Evolutionary conservation across 2,113 vertebrate genomes (phyloP), one percentile per base, ranked within the genome.

Genomic region (Percopsis transmontana): DNA sequence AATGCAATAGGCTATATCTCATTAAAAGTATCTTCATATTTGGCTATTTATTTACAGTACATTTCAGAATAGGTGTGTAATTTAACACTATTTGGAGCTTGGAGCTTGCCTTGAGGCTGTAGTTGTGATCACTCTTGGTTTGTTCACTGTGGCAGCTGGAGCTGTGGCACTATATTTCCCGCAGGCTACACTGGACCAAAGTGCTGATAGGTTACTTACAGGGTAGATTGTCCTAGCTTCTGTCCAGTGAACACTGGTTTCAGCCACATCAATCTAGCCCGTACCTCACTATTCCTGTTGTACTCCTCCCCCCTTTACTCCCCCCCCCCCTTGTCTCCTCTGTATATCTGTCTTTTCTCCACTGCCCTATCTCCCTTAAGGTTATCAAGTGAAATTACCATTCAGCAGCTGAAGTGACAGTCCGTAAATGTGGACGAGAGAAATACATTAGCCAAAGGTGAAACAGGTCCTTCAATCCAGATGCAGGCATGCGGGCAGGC

Each of bases 391-490:
- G 69, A 48, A 58, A 69, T 83, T 66, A 60, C 19, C 65, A 71
- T 59, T 61, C 53, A 41, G 63, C 44, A 66, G 62, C 64, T 56
- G 69, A 74, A 66, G 47, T 7, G 19, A 15, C 58, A 53, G 48
- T 51, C 58, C 1, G 53, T 40, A 47, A 62, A 75, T 50, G 47
- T 33, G 38, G 51, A 70, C 55, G 57, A 45, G 53, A 58, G 39
- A 53, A 61, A 76, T 52, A 38, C 57, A 55, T 10, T 60, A 21
- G 57, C 27, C 67, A 40, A 75, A 70, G 66, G 74, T 76, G 56
- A 77, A 76, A 62, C 14, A 27, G 40, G 45, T 72, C 47, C 53
- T 68, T 67, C 41, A 38, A 54, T 74, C 68, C 15, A 73, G 48
- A 71, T 68, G 55, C 45, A 55, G 50, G 19, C 38, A 63, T 41